A percentile compares a stretch with the other conserved stretches of the same genome.
These are phyloP conservation scores for Dicrostonyx torquatus DNA, from an alignment of 2,797 vertebrate species.

Conservation along the genomic window DNA sequence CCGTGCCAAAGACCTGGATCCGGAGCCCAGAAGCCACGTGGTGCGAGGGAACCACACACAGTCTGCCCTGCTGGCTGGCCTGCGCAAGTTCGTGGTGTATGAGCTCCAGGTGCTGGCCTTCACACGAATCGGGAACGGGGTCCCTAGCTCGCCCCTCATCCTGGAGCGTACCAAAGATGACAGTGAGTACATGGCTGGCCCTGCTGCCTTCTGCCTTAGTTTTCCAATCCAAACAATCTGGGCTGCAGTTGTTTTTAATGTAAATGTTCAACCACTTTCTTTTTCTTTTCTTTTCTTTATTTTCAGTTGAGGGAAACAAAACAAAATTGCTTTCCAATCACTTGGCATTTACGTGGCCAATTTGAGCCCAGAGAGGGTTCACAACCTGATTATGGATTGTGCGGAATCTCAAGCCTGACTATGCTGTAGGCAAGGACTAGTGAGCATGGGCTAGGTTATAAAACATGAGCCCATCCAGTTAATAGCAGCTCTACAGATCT, in stretches of 20 bases:
- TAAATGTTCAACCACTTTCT: neutral
- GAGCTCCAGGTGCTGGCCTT: slow-evolving; percentile 93
- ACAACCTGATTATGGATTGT: slow-evolving; percentile 77
- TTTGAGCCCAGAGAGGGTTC: slow-evolving; percentile 76
- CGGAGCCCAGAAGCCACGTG: slow-evolving; percentile 86
- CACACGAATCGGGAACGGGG: slow-evolving; percentile 93
- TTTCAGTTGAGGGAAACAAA: slow-evolving; percentile 64
- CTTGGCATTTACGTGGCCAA: slow-evolving; percentile 47
- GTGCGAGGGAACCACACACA: slow-evolving; percentile 91
- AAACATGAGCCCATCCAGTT: neutral
- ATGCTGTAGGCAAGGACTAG: slow-evolving; percentile 6
- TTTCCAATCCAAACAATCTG: neutral
- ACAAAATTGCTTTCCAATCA: slow-evolving; percentile 55
- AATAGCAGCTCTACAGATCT: neutral
- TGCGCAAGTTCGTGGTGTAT: slow-evolving; percentile 92
- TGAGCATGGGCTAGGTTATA: neutral
- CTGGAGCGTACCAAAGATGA: slow-evolving; percentile 94
- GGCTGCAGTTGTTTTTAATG: neutral
- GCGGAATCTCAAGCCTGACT: slow-evolving; percentile 65
- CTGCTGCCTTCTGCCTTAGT: neutral
- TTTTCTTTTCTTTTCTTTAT: slow-evolving; percentile 4
- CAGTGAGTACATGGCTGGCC: slow-evolving; percentile 77
- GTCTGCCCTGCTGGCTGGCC: slow-evolving; percentile 88
- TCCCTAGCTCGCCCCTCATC: slow-evolving; percentile 88
- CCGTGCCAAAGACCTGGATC: slow-evolving; percentile 86